phyloP scores from a whole-genome alignment of 2,888 invertebrate species.

The Hydroisotoma schaefferi region DNA sequence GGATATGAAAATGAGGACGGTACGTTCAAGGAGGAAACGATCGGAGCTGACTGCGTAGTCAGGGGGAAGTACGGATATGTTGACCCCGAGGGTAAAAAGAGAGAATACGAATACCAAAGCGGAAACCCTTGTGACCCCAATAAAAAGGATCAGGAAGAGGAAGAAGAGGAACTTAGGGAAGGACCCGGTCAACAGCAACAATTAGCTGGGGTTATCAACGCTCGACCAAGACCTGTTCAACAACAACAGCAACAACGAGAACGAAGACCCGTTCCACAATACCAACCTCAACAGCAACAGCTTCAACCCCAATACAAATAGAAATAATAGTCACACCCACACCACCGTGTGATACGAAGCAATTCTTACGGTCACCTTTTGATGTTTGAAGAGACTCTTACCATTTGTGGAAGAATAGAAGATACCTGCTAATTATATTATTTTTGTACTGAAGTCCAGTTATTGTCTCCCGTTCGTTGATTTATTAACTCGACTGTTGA shows the following conservation, averaged over 20 bases:
- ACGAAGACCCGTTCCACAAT: slow-evolving; percentile 22
- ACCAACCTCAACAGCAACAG: slow-evolving; percentile 27
- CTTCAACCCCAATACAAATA: slow-evolving; percentile 21
- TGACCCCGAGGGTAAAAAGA: slow-evolving; percentile 48
- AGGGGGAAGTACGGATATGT: slow-evolving; percentile 48
- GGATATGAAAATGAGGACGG: slow-evolving; percentile 48
- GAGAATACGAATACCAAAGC: slow-evolving; percentile 47
- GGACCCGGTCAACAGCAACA: slow-evolving; percentile 38
- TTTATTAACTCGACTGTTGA: no score
- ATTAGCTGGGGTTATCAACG: slow-evolving; percentile 36
- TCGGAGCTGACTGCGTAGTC: slow-evolving; percentile 48
- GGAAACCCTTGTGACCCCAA: slow-evolving; percentile 48
- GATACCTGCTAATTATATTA: no score
- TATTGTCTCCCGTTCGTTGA: no score
- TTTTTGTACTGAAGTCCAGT: no score
- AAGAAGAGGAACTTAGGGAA: slow-evolving; percentile 42
- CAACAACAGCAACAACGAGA: slow-evolving; percentile 29
- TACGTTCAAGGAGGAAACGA: slow-evolving; percentile 48
- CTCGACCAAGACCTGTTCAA: slow-evolving; percentile 39
- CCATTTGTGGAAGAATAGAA: no score
- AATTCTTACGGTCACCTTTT: no score
- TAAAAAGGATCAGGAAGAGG: slow-evolving; percentile 44
- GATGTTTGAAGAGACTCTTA: no score
- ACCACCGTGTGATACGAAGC: no score
- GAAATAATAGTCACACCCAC: no score